Percentiles rank a stretch among this genome's conserved stretches.
These are phyloP conservation scores for Macrostomum lignano DNA, from an alignment of 1,140 invertebrate genomes.

Conservation along the genomic window DNA sequence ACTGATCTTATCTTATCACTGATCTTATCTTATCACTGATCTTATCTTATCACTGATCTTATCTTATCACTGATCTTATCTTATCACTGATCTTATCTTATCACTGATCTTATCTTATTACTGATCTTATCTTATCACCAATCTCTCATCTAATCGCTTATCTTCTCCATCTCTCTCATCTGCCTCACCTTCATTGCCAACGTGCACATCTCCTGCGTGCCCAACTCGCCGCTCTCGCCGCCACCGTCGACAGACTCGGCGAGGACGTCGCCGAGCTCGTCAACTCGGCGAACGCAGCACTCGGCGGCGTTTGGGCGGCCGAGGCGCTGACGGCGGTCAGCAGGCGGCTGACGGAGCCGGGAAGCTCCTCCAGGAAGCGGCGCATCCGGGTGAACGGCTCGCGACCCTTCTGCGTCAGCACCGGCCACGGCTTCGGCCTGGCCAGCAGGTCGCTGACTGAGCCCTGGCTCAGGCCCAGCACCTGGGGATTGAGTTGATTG, in stretches of 20 bases:
- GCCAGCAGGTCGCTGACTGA: constrained; percentile 81
- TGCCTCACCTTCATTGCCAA: no score
- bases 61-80: no score
- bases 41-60: no score
- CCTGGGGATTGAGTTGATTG: constrained; percentile 15
- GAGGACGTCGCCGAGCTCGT: constrained; percentile 52
- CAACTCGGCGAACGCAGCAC: constrained; percentile 30
- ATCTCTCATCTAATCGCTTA: no score
- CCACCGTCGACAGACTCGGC: no score
- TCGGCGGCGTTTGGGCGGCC: neutral
- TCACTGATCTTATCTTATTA: no score
- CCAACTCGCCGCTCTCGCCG: constrained; percentile 11
- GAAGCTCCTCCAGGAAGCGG: constrained; percentile 68
- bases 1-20: no score
- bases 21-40: no score
- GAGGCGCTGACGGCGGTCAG: neutral
- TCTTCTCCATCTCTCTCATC: no score
- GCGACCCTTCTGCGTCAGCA: constrained; percentile 84
- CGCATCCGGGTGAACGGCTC: constrained; percentile 96
- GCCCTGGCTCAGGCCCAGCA: constrained; percentile 72
- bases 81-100: no score
- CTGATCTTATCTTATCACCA: no score
- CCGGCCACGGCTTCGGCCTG: constrained; percentile 93
- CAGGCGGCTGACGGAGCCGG: constrained; percentile 42
- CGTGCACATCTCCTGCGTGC: no score